Evolutionary conservation across 1,140 invertebrate genomes (phyloP).

Genomic region (Lamellibrachia luymesi): DNA sequence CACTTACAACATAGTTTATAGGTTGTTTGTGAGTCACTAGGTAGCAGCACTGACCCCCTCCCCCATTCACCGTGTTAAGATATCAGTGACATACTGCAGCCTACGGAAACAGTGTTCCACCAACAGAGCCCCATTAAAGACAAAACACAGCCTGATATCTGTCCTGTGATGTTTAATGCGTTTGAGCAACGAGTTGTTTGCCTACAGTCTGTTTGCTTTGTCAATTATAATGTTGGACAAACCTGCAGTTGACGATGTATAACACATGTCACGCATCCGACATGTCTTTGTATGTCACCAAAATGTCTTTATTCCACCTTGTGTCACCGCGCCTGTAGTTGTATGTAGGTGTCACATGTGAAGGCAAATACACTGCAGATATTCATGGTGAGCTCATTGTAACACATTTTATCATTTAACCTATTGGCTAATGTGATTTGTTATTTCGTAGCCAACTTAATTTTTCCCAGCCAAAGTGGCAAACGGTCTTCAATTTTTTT

Average conservation of each 20-base stretch:
- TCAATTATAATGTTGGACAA: neutral
- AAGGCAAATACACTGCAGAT: too few species aligned
- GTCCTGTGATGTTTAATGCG: neutral
- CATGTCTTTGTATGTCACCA: neutral
- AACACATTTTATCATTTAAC: too few species aligned
- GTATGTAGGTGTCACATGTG: neutral
- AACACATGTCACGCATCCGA: neutral
- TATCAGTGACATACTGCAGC: too few species aligned
- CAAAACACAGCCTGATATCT: neutral
- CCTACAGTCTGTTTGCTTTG: neutral
- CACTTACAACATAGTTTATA: neutral
- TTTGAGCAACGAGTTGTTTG: neutral
- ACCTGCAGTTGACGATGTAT: neutral
- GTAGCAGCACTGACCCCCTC: slow-evolving; percentile 1
- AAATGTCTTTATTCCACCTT: too few species aligned
- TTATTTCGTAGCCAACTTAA: too few species aligned
- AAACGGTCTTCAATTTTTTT: too few species aligned
- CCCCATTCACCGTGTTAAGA: neutral
- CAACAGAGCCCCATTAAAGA: neutral
- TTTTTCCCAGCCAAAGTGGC: too few species aligned
- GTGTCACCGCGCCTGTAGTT: neutral
- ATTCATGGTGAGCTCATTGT: too few species aligned
- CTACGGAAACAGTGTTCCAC: neutral
- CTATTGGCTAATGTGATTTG: too few species aligned
- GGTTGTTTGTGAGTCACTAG: neutral